These are phyloP conservation scores for Coenobita brevimanus DNA, from an alignment of 1,140 invertebrate genomes.

Conservation along the genomic window DNA sequence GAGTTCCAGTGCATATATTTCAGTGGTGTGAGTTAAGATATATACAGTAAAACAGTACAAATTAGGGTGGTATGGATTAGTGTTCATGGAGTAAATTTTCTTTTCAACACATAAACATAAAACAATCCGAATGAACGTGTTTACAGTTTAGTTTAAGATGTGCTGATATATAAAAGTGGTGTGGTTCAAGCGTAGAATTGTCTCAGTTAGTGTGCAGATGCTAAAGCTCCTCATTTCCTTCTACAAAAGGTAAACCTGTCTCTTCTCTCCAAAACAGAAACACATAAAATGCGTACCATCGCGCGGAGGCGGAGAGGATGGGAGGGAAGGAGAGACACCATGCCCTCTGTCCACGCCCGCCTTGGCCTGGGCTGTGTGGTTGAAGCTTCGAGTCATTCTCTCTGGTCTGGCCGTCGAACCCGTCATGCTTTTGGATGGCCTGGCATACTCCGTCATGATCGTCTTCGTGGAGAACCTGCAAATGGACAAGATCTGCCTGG, in stretches of 20 bases:
- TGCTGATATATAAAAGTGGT: no score
- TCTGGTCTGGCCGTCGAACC: slow-evolving; percentile 54
- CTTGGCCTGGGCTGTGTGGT: slow-evolving; percentile 46
- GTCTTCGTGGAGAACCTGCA: slow-evolving; percentile 78
- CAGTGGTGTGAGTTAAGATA: no score
- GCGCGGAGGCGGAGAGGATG: background rate
- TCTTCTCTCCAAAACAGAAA: slow-evolving; percentile 34
- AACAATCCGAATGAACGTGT: no score
- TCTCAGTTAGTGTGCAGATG: background rate
- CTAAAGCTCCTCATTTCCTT: background rate
- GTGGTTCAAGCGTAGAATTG: no score
- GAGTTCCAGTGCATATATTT: no score
- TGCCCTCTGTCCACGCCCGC: slow-evolving; percentile 2
- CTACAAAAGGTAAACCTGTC: background rate
- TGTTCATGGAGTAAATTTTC: background rate
- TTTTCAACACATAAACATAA: no score
- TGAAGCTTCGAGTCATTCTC: slow-evolving; percentile 44
- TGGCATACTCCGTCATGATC: slow-evolving; percentile 67
- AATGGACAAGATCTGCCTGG: slow-evolving; percentile 87
- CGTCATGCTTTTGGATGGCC: slow-evolving; percentile 67
- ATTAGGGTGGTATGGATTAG: no score
- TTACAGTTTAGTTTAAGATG: no score
- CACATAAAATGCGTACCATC: slow-evolving; percentile 17
- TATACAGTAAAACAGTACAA: no score
- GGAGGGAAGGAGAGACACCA: background rate